Percentiles rank a stretch among this genome's conserved stretches.
phyloP scores from a whole-genome alignment of 2,888 invertebrate species.

The Pocota personata region DNA sequence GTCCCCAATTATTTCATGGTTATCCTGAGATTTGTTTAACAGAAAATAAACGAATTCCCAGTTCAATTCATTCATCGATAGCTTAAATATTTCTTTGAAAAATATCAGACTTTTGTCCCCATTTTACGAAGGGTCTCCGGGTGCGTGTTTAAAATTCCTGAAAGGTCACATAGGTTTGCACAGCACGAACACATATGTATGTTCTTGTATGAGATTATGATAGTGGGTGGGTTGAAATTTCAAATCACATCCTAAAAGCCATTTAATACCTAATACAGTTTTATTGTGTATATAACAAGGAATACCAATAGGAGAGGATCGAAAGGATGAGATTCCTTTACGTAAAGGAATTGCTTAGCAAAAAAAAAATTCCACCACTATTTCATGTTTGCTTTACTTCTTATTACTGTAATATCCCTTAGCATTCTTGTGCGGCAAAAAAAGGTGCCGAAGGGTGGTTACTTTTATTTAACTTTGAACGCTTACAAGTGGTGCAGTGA shows the following conservation, averaged over 20 bases:
- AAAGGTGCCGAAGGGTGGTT: neutral
- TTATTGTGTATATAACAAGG: slow-evolving; percentile 3
- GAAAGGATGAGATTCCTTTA: neutral
- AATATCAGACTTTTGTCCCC: neutral
- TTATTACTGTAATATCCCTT: neutral
- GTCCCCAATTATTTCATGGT: slow-evolving; percentile 21
- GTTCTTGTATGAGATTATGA: slow-evolving; percentile 28
- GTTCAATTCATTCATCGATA: slow-evolving; percentile 17
- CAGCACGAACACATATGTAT: slow-evolving; percentile 11
- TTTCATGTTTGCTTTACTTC: neutral
- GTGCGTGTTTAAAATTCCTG: slow-evolving; percentile 8
- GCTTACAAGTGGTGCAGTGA: neutral
- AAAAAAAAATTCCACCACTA: neutral
- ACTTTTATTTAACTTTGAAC: neutral
- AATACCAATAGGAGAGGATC: neutral
- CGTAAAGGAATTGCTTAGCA: neutral
- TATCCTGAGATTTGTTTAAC: slow-evolving; percentile 31
- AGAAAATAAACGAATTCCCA: slow-evolving; percentile 13
- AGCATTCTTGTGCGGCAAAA: neutral
- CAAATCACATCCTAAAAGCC: slow-evolving; percentile 27
- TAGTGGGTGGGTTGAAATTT: slow-evolving; percentile 23
- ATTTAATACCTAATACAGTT: slow-evolving; percentile 31
- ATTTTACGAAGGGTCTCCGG: neutral
- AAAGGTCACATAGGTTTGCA: neutral
- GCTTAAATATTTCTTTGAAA: slow-evolving; percentile 1